Conservation (phyloP, 1,140 invertebrate species). For the Drosophila fuyamai region DNA sequence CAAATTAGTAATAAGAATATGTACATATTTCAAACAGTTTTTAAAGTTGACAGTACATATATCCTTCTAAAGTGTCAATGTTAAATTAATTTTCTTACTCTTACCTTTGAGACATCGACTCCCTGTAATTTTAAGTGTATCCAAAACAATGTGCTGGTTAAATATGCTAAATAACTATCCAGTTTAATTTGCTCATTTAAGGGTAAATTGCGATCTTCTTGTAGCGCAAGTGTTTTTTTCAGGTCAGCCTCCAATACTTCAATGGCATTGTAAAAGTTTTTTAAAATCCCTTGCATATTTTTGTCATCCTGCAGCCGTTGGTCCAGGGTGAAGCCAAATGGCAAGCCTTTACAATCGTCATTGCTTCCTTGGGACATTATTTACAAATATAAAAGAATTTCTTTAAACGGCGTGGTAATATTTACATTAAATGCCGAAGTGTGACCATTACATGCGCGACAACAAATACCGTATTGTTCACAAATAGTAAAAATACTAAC, state of each 20-base stretch:
- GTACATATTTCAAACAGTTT: too few relatives aligned
- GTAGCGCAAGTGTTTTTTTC: slow-evolving; percentile 12
- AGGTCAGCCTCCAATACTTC: slow-evolving; percentile 45
- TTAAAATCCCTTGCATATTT: slow-evolving; percentile 23
- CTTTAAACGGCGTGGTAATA: neutral
- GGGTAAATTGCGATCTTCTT: slow-evolving; percentile 1
- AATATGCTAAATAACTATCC: slow-evolving; percentile 54
- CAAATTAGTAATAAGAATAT: too few relatives aligned
- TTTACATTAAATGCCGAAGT: neutral
- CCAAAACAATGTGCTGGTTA: slow-evolving; percentile 59
- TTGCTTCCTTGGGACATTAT: neutral
- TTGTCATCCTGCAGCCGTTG: slow-evolving; percentile 5
- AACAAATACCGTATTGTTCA: neutral
- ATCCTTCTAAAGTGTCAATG: too few relatives aligned
- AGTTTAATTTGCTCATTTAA: slow-evolving; percentile 57
- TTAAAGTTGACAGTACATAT: too few relatives aligned
- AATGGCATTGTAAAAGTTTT: slow-evolving; percentile 35
- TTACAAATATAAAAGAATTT: neutral
- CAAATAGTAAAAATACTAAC: neutral
- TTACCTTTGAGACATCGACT: slow-evolving; percentile 47
- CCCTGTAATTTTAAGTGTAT: slow-evolving; percentile 58
- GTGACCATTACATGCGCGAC: neutral
- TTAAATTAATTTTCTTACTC: neutral
- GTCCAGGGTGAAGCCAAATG: neutral
- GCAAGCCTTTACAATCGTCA: neutral